Percentiles rank a stretch among this genome's conserved stretches.
Evolutionary conservation across 1,140 invertebrate genomes (phyloP).

Genomic region (Leptestheria dahalacensis): DNA sequence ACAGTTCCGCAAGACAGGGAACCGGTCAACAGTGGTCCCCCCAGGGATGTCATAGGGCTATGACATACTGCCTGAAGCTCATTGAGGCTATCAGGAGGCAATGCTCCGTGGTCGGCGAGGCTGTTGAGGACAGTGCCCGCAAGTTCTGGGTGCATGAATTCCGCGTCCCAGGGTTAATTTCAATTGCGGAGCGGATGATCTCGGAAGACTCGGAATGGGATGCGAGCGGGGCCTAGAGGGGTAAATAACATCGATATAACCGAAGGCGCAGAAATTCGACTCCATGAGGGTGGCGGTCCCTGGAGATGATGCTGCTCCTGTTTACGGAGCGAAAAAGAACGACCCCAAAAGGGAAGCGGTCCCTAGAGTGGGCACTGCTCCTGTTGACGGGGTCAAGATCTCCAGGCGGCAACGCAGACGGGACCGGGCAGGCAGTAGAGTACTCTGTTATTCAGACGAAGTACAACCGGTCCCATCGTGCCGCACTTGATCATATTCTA

Average conservation of each 20-base stretch:
- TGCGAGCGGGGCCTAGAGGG: too few species aligned
- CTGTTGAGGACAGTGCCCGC: background rate
- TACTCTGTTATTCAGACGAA: background rate
- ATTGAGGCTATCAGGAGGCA: too few species aligned
- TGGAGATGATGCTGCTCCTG: too few species aligned
- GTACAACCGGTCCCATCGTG: background rate
- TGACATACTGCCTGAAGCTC: background rate
- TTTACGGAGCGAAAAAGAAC: too few species aligned
- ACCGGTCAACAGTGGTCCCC: background rate
- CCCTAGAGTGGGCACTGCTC: too few species aligned
- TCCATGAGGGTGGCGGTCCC: too few species aligned
- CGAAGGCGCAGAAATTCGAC: background rate
- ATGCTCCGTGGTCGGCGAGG: too few species aligned
- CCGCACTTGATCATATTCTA: background rate
- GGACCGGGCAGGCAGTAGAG: background rate
- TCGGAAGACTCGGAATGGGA: background rate
- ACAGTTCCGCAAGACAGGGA: background rate
- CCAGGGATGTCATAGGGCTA: too few species aligned
- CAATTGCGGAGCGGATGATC: background rate
- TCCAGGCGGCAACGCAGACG: too few species aligned
- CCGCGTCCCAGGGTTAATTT: background rate
- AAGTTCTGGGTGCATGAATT: background rate
- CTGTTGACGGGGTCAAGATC: too few species aligned
- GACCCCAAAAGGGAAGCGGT: too few species aligned
- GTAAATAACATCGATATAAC: background rate